A percentile compares a stretch with the other conserved stretches of the same genome.
These are phyloP conservation scores for Leucoptera coffeella DNA, from an alignment of 2,888 invertebrate genomes.

Conservation along the genomic window DNA sequence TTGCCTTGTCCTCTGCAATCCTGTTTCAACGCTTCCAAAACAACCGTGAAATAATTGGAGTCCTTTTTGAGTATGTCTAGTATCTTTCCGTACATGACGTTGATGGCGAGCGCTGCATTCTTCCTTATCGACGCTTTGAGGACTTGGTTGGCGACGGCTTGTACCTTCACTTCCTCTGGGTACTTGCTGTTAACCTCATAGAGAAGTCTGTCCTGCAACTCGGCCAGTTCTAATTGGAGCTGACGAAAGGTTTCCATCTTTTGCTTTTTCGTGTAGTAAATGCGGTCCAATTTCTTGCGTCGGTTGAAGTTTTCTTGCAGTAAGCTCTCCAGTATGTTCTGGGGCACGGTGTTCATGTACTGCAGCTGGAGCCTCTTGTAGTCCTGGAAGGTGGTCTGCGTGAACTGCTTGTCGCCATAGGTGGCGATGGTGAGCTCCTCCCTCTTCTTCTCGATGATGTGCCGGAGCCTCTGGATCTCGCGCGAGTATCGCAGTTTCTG, in stretches of 20 bases:
- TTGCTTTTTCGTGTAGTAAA: slow-evolving; percentile 52
- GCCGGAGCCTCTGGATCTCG: slow-evolving; percentile 49
- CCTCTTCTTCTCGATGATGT: slow-evolving; percentile 49
- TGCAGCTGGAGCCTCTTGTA: slow-evolving; percentile 54
- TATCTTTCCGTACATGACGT: slow-evolving; percentile 56
- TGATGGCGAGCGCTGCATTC: slow-evolving; percentile 59
- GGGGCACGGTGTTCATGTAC: slow-evolving; percentile 44
- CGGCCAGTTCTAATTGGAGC: slow-evolving; percentile 46
- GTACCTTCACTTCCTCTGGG: slow-evolving; percentile 46
- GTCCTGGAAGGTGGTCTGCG: slow-evolving; percentile 51
- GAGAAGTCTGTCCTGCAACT: slow-evolving; percentile 42
- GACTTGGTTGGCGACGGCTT: slow-evolving; percentile 54
- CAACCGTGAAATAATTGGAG: slow-evolving; percentile 57
- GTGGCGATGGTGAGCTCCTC: slow-evolving; percentile 52
- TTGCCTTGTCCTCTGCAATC: slow-evolving; percentile 57
- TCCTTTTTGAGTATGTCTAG: slow-evolving; percentile 60
- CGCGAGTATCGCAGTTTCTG: slow-evolving; percentile 44
- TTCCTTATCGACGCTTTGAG: slow-evolving; percentile 58
- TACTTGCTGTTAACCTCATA: slow-evolving; percentile 39
- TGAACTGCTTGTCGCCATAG: slow-evolving; percentile 54
- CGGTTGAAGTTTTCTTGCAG: slow-evolving; percentile 58
- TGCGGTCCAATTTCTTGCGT: slow-evolving; percentile 55
- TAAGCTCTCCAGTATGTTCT: slow-evolving; percentile 56
- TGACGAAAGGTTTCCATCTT: slow-evolving; percentile 54
- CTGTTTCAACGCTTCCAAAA: slow-evolving; percentile 49